Conservation (phyloP, 2,797 vertebrate genomes). For the Pantherophis alleghaniensis region DNA sequence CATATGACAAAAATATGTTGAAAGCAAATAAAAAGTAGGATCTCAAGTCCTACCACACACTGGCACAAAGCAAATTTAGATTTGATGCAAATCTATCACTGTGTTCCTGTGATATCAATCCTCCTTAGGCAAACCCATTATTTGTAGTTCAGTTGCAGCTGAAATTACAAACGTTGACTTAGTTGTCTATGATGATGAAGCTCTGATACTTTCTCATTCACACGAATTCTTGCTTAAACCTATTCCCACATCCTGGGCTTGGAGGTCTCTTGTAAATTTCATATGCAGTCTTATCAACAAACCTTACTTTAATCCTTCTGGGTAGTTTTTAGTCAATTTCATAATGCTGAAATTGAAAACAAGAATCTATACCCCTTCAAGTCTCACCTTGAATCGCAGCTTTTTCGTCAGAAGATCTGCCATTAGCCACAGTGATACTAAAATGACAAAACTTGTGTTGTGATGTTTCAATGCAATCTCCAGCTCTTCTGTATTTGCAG, state of each 20-base stretch:
- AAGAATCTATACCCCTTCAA: not conserved
- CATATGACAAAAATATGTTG: not conserved
- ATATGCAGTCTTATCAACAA: too few species aligned
- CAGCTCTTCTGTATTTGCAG: not conserved
- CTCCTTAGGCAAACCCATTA: not conserved
- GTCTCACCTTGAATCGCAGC: not conserved
- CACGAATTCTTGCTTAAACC: not conserved
- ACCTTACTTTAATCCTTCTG: too few species aligned
- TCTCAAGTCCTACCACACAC: not conserved
- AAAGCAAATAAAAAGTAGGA: not conserved
- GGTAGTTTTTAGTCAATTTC: not conserved
- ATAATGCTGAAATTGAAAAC: not conserved
- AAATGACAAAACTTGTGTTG: not conserved
- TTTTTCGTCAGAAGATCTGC: not conserved
- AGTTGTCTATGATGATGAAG: not conserved
- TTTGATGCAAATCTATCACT: not conserved
- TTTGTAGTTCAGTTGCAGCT: not conserved
- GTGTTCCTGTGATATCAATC: not conserved
- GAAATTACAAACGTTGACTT: not conserved
- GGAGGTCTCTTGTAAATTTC: too few species aligned
- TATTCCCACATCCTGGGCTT: not conserved
- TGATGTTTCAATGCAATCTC: not conserved
- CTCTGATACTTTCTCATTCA: not conserved
- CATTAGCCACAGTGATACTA: not conserved
- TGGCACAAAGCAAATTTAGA: not conserved